Conservation (phyloP, 2,797 vertebrate genomes). For the Cirrhinus molitorella region DNA sequence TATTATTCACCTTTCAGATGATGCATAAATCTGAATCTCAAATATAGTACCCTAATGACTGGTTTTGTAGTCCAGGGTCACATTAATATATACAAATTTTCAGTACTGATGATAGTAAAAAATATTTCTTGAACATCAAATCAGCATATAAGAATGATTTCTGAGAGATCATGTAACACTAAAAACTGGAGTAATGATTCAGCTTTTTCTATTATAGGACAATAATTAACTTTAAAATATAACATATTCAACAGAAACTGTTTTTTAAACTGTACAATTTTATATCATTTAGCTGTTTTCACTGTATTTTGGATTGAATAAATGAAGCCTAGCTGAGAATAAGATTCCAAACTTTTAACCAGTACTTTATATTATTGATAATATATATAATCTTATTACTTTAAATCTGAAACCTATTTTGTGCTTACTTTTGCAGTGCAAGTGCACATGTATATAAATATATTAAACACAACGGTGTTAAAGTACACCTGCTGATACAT, state of each 20-base stretch:
- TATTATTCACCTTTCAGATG: no score
- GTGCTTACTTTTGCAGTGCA: no score
- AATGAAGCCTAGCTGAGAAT: background rate
- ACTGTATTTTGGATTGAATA: background rate
- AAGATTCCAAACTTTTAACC: background rate
- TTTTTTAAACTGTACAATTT: background rate
- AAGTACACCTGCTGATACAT: constrained; percentile 25
- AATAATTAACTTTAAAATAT: no score
- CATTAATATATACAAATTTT: no score
- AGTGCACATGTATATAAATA: background rate
- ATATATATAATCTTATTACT: background rate
- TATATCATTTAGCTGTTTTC: background rate
- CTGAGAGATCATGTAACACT: background rate
- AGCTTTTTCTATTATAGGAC: background rate
- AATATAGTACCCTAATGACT: no score
- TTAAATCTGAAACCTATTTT: no score
- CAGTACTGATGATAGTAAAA: background rate
- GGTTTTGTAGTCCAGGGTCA: no score
- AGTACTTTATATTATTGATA: background rate
- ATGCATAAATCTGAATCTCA: no score
- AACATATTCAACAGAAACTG: background rate
- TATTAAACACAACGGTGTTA: background rate
- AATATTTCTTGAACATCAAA: background rate
- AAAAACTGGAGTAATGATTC: background rate
- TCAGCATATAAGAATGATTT: background rate